Evolutionary conservation across 2,888 invertebrate species (phyloP).

Genomic region (Dendrolimus houi): DNA sequence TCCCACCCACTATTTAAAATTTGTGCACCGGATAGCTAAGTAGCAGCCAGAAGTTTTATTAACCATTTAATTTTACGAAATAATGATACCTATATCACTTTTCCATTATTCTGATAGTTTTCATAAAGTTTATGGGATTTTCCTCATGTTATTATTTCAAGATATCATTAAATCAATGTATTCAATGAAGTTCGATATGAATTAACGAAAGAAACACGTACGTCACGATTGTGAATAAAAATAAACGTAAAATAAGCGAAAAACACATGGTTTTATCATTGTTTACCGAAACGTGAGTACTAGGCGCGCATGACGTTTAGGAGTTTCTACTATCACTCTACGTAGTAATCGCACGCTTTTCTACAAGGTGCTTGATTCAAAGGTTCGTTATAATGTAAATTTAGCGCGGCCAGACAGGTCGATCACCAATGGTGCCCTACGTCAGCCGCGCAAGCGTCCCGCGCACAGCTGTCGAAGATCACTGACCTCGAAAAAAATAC

Average conservation of each 20-base stretch:
- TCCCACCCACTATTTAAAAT: no score
- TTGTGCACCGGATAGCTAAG: no score
- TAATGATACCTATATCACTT: no score
- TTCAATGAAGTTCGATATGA: background rate
- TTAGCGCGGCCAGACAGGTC: conserved; percentile 59
- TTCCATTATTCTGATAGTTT: no score
- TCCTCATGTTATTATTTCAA: background rate
- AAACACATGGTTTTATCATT: background rate
- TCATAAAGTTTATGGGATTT: no score
- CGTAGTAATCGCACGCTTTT: background rate
- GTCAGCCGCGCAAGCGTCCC: conserved; percentile 62
- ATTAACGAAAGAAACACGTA: background rate
- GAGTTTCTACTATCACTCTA: background rate
- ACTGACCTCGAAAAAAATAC: conserved; percentile 63
- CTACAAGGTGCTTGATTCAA: conserved; percentile 5
- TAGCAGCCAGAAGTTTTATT: no score
- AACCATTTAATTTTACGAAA: no score
- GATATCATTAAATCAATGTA: background rate
- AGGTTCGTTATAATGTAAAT: conserved; percentile 39
- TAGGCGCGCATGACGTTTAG: background rate
- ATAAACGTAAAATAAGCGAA: background rate
- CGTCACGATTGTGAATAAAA: background rate
- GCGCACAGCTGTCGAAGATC: conserved; percentile 59
- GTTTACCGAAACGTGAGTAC: background rate
- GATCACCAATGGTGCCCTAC: conserved; percentile 48